Base-by-base conservation (phyloP, 2,113 vertebrate species). In the Rhineura floridana region DNA sequence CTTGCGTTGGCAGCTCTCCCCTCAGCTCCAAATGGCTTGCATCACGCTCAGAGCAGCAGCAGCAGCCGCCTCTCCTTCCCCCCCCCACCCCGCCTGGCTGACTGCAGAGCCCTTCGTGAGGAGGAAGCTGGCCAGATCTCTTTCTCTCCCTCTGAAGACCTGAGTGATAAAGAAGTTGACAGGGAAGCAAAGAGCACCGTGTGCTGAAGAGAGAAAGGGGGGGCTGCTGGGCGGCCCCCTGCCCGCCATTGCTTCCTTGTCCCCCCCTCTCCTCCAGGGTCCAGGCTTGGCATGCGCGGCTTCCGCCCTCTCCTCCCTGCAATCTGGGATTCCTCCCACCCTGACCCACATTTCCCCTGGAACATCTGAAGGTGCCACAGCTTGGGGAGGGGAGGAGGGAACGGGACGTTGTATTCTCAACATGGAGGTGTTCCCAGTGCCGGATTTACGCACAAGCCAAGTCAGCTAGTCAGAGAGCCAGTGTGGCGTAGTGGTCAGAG, bases 1-100 rank as follows among this genome's bases (percentile, higher is more conserved):
- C 98, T 98, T 99, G 98, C 99, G 97, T 98, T 99, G 99, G 99
- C 98, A 98, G 97, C 94, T 97, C 97, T 97, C 97, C 96, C 76
- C 97, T 98, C 97, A 95, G 95, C 98, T 99, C 98, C 98, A 99
- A 99, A 99, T 98, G 98, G 98, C 99, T 98, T 98, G 98, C 98
- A 98, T 99, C 98, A 99, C 98, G 97, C 98, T 98, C 70, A n/a
- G 33, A 98, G 97, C 98, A 97, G 97, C 97, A 97, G 98, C 98
- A 97, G 97, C 97, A 97, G 98, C 97, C 96, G 97, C 95, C 97
- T 96, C 95, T 95, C 93, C 96, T 96, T 93, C 96, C 95, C 95
- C 86, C 69, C 3, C 93, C 93, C 95, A 93, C 88, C 77, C 95
- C 90, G 87, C 79, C 88, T 55, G 77, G 7, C 55, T 8, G 84